A percentile compares a stretch with the other conserved stretches of the same genome.
Conservation (phyloP, 2,113 vertebrate genomes). For the Hydrolagus affinis region DNA sequence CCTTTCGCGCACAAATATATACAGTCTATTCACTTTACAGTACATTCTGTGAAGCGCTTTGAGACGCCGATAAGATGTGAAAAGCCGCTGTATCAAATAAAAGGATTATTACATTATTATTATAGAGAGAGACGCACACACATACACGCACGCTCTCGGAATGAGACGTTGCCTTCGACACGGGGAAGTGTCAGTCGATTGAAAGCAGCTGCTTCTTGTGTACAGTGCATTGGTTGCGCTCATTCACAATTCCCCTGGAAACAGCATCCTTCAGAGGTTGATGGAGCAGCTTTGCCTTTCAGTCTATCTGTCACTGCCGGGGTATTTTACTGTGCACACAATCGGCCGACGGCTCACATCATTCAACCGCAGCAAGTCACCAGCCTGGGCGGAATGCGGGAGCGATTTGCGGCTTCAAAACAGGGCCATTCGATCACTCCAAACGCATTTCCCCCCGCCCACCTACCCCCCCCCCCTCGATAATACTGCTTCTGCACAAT, state of each 20-base stretch:
- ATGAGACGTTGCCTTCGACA: neutral
- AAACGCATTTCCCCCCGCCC: constrained; percentile 43
- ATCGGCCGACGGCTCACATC: constrained; percentile 59
- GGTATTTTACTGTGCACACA: constrained; percentile 72
- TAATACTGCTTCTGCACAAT: constrained; percentile 46
- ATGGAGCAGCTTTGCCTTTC: constrained; percentile 56
- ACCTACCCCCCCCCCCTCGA: too few species aligned
- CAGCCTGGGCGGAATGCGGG: constrained; percentile 50
- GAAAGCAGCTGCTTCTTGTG: constrained; percentile 8
- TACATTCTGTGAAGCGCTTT: too few species aligned
- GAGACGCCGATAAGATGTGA: too few species aligned
- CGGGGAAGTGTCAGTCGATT: neutral
- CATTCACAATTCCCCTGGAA: constrained; percentile 53
- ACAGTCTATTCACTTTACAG: too few species aligned
- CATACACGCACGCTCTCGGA: too few species aligned
- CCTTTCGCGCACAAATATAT: too few species aligned
- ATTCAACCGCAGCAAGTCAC: constrained; percentile 61
- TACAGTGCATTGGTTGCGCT: constrained; percentile 38
- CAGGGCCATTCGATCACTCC: constrained; percentile 51
- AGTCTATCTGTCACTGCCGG: constrained; percentile 65
- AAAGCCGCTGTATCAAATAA: too few species aligned
- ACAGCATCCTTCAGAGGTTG: constrained; percentile 50
- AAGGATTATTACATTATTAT: too few species aligned
- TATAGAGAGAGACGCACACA: too few species aligned
- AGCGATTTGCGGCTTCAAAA: constrained; percentile 55